phyloP scores from a whole-genome alignment of 1,140 invertebrate species.

The Caenorhabditis tropicalis region DNA sequence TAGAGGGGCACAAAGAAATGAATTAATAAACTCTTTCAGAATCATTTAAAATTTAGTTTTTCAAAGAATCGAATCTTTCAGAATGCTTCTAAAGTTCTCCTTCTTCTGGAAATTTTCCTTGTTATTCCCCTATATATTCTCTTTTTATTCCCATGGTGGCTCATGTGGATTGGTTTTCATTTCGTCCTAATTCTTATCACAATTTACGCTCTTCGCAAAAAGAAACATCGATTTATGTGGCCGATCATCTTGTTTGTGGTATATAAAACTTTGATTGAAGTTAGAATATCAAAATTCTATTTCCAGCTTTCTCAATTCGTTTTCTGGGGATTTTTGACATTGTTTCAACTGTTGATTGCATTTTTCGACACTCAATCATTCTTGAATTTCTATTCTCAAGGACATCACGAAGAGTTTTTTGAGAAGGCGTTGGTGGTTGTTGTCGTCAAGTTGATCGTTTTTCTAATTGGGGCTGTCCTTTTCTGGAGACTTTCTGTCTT shows the following conservation, averaged over 20 bases:
- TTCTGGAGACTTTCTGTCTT: conserved; percentile 44
- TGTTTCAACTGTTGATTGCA: neutral
- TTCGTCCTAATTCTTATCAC: neutral
- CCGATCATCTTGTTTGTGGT: conserved; percentile 27
- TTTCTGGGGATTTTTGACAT: conserved; percentile 4
- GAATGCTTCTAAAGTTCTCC: conserved; percentile 15
- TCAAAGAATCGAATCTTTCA: no score
- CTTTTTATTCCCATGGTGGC: conserved; percentile 20
- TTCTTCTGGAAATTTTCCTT: conserved; percentile 19
- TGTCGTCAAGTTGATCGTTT: neutral
- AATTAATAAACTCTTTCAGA: no score
- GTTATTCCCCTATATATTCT: neutral
- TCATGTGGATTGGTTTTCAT: conserved; percentile 34
- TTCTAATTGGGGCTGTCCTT: conserved; percentile 7
- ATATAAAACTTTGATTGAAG: neutral
- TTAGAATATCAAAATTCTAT: neutral
- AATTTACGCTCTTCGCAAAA: conserved; percentile 19
- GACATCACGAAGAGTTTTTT: conserved; percentile 41
- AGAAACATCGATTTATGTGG: conserved; percentile 47
- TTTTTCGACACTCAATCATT: conserved; percentile 26
- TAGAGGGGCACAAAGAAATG: no score
- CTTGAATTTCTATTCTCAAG: conserved; percentile 25
- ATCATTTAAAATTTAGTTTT: no score
- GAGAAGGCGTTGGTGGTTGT: neutral
- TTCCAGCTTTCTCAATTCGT: conserved; percentile 18